phyloP scores from a whole-genome alignment of 2,113 vertebrate species.

The Aldabrachelys gigantea region DNA sequence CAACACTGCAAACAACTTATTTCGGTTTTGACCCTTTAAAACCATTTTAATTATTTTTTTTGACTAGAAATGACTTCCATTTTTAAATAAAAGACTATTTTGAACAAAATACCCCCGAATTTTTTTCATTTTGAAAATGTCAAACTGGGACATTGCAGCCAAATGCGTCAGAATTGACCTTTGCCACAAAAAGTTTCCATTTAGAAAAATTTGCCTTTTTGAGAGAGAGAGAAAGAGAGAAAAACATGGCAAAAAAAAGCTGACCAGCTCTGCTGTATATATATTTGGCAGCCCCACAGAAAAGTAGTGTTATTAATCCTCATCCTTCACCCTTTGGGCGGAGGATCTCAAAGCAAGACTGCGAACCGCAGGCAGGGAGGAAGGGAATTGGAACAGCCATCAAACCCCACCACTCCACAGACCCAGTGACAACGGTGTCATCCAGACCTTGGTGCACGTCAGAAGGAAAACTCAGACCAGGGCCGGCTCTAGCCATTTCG shows the following conservation, averaged over 20 bases:
- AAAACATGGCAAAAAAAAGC: background rate
- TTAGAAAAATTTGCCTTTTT: no score
- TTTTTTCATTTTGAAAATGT: no score
- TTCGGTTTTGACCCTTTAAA: no score
- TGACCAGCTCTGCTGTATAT: rapidly evolving
- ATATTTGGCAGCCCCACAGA: background rate
- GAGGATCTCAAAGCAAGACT: background rate
- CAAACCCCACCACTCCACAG: background rate
- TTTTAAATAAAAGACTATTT: no score
- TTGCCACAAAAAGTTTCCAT: background rate
- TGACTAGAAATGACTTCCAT: no score
- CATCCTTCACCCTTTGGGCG: background rate
- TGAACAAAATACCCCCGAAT: no score
- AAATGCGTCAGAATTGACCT: background rate
- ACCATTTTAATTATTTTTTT: no score
- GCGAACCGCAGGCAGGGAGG: background rate
- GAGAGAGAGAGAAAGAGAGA: no score
- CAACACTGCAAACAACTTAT: no score
- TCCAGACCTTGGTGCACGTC: background rate
- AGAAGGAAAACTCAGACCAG: no score
- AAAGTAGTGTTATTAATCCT: rapidly evolving
- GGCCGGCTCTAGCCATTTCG: no score
- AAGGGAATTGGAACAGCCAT: background rate
- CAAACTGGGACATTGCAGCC: background rate
- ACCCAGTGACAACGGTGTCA: background rate